Base-by-base conservation (phyloP, 92 coral and sea anemone genomes). In the Zoanthus sansibaricus region DNA sequence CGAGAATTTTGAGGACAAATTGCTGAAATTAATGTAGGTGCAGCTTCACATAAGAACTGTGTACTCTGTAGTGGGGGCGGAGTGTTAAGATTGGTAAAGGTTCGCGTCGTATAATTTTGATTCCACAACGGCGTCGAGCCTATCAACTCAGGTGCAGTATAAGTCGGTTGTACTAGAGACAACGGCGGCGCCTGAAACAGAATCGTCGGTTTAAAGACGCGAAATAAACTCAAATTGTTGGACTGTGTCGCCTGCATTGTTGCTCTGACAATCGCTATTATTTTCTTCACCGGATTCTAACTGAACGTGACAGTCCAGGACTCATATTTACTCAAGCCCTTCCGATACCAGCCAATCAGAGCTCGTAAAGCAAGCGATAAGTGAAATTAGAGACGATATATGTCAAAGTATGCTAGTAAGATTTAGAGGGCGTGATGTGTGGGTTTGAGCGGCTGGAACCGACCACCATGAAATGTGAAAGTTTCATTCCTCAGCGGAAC, bases 181-280 rank as follows among this genome's bases (percentile, higher is more conserved):
- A 95, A 70, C 46, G 91, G 54, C 31, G 98, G 98, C 66, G 98
- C 98, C 82, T 95, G 98, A 77, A 95, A 95, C 30, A 95, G 89
- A 66, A 95, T 93, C 25, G 94, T 95, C 68, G 98, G 98, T 67
- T 93, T 95, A 78, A 95, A 95, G n/a, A 95, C 98, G 71, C 98
- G 96, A 82, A 95, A 89, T 54, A 95, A 42, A 45, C 98, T 94
- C 82, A 95, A 86, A 56, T 84, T 91, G 58, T 93, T 93, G 8
- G 75, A 80, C 79, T 93, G 96, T 83, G 95, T 78, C 55, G 93
- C 89, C 71, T 94, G 98, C 98, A 92, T 92, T 91, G 87, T 88
- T 90, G 84, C 89, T 88, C 90, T 86, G 44, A 87, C 46, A 85
- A 49, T 78, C 86, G 69, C 85, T 83, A 82, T 45, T 83, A 83